Base-by-base conservation (phyloP, 2,113 vertebrate genomes). In the Cervus canadensis region DNA sequence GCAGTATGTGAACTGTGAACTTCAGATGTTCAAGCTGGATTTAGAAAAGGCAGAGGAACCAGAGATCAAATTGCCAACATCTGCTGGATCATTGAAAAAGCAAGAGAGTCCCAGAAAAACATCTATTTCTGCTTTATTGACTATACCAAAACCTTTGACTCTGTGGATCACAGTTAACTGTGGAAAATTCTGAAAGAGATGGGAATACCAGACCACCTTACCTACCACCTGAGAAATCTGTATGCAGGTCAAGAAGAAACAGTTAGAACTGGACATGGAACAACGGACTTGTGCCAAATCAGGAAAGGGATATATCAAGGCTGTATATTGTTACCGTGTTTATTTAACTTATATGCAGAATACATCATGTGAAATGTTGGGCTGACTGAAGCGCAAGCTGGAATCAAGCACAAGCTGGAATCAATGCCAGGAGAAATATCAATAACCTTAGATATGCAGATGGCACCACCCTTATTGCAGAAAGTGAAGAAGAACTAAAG, bases 31-130 rank as follows among this genome's bases (percentile, higher is more conserved):
- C 62, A 67, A n/a, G 62, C 16, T 67, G 16, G 16, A 19, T 67
- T 67, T 67, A 67, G 16, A 67, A 67, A 67, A 67, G 16, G 62
- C 62, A 67, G 15, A 67, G 16, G 33, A 67, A 67, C 16, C 33
- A 19, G 33, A 67, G 62, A n/a, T 67, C 62, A 67, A n/a, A 67
- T 67, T n/a, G 16, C 16, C 62, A 67, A 67, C 33, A 67, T 67
- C 62, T 0, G 0, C 1, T 67, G 62, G 33, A 67, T 67, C 62
- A n/a, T 19, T 0, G 0, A n/a, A 17, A 67, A 67, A 67, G 33
- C 62, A n/a, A n/a, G 62, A 64, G 30, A n/a, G 33, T 64, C 33
- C 0, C 33, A n/a, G 19, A 67, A 67, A 64, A n/a, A n/a, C 3
- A 64, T 64, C 33, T n/a, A 9, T 33, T 64, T 64, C 33, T 64